Conservation (phyloP, 2,888 invertebrate species). For the Ramazzottius varieornatus region DNA sequence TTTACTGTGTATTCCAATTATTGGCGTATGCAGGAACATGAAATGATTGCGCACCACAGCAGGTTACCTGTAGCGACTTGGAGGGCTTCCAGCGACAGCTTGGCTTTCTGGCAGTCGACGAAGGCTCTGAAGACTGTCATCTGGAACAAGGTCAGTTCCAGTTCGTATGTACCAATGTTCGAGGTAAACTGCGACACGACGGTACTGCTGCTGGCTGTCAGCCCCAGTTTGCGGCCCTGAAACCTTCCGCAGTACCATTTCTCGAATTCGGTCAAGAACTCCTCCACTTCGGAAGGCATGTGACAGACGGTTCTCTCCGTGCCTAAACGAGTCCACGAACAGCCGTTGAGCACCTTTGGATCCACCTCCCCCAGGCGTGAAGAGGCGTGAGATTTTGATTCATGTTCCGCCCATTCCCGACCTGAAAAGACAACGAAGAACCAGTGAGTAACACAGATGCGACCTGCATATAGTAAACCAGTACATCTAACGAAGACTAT, state of each 20-base stretch:
- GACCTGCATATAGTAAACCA: too few species aligned
- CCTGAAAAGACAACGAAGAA: too few species aligned
- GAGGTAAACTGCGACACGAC: conserved; percentile 64
- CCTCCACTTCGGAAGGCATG: not conserved
- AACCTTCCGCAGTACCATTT: not conserved
- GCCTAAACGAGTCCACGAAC: not conserved
- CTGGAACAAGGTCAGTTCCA: conserved; percentile 97
- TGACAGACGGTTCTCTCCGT: not conserved
- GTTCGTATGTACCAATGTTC: conserved; percentile 67
- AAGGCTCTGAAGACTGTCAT: conserved; percentile 93
- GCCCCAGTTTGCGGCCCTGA: not conserved
- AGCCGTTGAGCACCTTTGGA: not conserved
- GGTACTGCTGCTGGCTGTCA: not conserved
- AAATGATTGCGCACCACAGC: too few species aligned
- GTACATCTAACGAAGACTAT: too few species aligned
- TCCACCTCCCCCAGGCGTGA: not conserved
- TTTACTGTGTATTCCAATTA: too few species aligned
- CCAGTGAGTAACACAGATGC: too few species aligned
- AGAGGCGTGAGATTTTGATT: too few species aligned
- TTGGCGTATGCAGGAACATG: too few species aligned
- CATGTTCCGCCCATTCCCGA: too few species aligned
- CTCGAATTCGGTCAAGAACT: not conserved
- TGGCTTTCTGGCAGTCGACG: conserved; percentile 33
- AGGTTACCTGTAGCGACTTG: too few species aligned
- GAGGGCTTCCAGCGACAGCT: conserved; percentile 82